Percentiles rank a stretch among this genome's conserved stretches.
phyloP scores from a whole-genome alignment of 2,888 invertebrate species.

The Aethes cnicana region DNA sequence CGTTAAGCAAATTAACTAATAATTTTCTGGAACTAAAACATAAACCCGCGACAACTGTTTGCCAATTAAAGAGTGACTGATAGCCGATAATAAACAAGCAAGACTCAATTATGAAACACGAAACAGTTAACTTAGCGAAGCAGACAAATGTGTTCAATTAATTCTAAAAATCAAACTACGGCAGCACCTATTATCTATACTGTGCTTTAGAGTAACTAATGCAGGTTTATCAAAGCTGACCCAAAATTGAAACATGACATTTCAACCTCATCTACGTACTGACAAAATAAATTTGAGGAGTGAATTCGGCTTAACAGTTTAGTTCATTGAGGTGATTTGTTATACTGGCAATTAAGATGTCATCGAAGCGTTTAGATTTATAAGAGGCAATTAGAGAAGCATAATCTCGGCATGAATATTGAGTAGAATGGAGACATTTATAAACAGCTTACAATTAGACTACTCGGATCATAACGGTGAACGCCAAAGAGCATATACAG shows the following conservation, averaged over 20 bases:
- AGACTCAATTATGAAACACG: constrained; percentile 52
- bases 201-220: constrained; percentile 1
- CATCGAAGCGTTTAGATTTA: constrained; percentile 72
- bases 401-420: constrained; percentile 75
- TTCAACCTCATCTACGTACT: constrained; percentile 29
- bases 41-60: constrained; percentile 36
- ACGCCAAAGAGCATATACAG: constrained; percentile 41
- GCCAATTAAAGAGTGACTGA: constrained; percentile 53
- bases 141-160: constrained; percentile 59
- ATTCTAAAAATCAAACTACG: constrained; percentile 49
- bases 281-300: constrained; percentile 34
- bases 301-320: constrained; percentile 52
- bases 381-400: constrained; percentile 71
- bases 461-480: constrained; percentile 51
- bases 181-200: no score
- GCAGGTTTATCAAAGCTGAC: constrained; percentile 6
- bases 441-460: constrained; percentile 67
- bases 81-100: constrained; percentile 52
- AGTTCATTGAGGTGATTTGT: constrained; percentile 63
- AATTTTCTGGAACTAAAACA: not conserved
- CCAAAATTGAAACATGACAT: constrained; percentile 11
- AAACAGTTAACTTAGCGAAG: constrained; percentile 54
- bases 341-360: constrained; percentile 74
- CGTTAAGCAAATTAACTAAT: constrained; percentile 25
- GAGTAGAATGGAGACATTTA: constrained; percentile 64